Base-by-base conservation (phyloP, 1,140 invertebrate genomes). In the Uloborus diversus region DNA sequence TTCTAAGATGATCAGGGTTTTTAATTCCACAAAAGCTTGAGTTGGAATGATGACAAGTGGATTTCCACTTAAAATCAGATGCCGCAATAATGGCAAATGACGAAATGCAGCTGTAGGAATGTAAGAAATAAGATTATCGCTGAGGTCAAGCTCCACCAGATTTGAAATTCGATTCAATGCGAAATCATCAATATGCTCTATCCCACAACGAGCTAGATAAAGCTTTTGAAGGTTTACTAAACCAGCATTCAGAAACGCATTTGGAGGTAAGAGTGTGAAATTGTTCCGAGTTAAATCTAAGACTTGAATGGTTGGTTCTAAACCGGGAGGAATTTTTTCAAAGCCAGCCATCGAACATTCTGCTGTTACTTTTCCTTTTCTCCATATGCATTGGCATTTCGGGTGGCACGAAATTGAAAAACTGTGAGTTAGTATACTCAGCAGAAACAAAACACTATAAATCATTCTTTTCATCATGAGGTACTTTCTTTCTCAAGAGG, bases 271-370 rank as follows among this genome's bases (percentile, higher is more conserved):
- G 2, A 90, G 90, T 86, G 93, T 91, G 51, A 97, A 86, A 82
- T 92, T 91, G 87, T 96, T 97, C 20, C 91, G 91, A 11, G 92
- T 91, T 79, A 96, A 92, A 84, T 96, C 93, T 30, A 96, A 86
- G 5, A 96, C 94, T 88, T 97, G 94, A 0, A 94, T 95, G 82
- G 92, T 94, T n/a, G 93, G 91, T 83, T 94, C 92, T 82, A 97
- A 92, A 30, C 93, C 92, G 80, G 91, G 90, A 1, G 96, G 95
- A 51, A 86, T 90, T 4, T 90, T 88, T 47, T 91, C 90, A n/a
- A 95, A 87, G 35, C 90, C 90, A 85, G 92, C 91, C 56, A 92
- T 91, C 13, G 91, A 89, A 86, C 94, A 96, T 85, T 96, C 94
- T 3, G 95, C 94, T 78, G 93, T 94, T 84, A 94, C 92, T 85